Evolutionary conservation across 2,113 vertebrate genomes (phyloP).

Genomic region (Cnemophilus loriae): DNA sequence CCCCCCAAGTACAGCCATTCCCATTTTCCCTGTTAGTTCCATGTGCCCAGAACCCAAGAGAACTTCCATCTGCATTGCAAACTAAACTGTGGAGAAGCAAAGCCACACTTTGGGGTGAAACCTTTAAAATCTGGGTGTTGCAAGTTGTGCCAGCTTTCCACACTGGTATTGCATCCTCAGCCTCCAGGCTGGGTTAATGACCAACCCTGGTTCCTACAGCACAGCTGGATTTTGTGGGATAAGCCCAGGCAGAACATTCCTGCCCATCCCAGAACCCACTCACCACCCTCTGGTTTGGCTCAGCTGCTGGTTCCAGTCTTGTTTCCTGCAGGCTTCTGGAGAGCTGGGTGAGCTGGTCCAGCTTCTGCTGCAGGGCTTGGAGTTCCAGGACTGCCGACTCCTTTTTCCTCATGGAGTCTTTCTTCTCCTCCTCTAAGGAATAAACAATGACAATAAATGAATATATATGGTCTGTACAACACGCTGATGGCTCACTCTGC

Average conservation of each 20-base stretch:
- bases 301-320: neutral
- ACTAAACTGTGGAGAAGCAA: neutral
- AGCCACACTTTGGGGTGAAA: neutral
- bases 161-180: neutral
- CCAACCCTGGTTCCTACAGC: neutral
- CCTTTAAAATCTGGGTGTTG: neutral
- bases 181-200: neutral
- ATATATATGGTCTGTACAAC: neutral
- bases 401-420: constrained; percentile 62
- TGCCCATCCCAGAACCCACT: neutral
- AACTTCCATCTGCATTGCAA: neutral
- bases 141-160: neutral
- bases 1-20: neutral
- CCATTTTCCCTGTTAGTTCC: neutral
- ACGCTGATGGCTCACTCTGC: neutral
- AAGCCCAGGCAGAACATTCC: neutral
- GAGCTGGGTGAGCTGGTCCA: constrained; percentile 73
- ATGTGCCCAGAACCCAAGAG: neutral
- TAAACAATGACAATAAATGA: neutral
- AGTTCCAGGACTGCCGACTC: constrained; percentile 71
- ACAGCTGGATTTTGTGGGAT: neutral
- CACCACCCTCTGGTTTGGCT: neutral
- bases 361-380: constrained; percentile 70
- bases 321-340: constrained; percentile 50
- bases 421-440: constrained; percentile 66